Base-by-base conservation (phyloP, 2,113 vertebrate species). In the Microtus ochrogaster region DNA sequence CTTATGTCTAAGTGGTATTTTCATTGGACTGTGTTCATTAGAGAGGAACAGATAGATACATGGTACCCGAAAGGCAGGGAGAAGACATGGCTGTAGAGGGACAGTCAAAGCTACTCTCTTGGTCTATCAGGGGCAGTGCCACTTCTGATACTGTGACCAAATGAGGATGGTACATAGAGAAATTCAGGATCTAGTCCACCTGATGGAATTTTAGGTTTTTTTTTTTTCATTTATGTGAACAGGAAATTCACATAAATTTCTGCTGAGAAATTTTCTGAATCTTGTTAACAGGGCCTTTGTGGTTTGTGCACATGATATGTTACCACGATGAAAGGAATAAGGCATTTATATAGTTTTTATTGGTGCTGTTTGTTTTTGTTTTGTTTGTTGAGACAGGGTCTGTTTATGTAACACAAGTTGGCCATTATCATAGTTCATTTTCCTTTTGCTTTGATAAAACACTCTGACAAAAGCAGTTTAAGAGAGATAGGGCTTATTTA, bases 11-110 rank as follows among this genome's bases (percentile, higher is more conserved):
- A 97, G 95, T 96, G 97, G 97, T 97, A 92, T 97, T 98, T 98
- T 95, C 96, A 95, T 97, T 98, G 93, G 95, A 6, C 28, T 96
- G 87, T 97, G 96, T 97, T 98, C 97, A 97, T 49, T 97, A 97
- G 96, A 97, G 94, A 95, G 98, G 97, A 98, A 89, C 97, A 91
- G 89, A 81, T 92, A 79, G 95, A 97, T 98, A 96, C 98, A 90
- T 30, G 95, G 98, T 98, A 97, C 97, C 5, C n/a, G 93, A 78
- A 97, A 94, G 97, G 96, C 96, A 97, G 55, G 49, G 30, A 47
- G 39, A 87, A 78, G 7, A 33, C 21, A 16, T 49, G 11, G 3
- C 12, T 68, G 5, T 24, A 13, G n/a, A 72, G 19, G 76, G 61
- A 65, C 10, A 49, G 52, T 90, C 36, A 61, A 1, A 13, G 1